Conservation (phyloP, 2,113 vertebrate species). For the Sphaerodactylus townsendi region DNA sequence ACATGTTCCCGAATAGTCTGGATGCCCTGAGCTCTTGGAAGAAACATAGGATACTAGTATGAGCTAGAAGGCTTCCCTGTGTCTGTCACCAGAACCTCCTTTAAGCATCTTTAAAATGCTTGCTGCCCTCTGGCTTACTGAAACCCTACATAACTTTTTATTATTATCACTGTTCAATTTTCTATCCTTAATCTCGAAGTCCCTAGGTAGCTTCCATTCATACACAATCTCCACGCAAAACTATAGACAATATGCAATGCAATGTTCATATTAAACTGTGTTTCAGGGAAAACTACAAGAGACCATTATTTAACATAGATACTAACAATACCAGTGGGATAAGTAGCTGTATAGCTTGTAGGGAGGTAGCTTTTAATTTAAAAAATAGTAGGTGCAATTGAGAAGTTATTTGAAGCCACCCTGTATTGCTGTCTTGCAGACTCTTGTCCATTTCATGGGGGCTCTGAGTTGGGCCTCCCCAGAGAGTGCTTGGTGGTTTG, state of each 20-base stretch:
- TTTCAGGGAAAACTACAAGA: background rate
- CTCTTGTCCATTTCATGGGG: background rate
- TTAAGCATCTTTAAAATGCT: background rate
- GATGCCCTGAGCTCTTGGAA: background rate
- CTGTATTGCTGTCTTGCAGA: background rate
- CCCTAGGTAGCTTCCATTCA: too few species aligned
- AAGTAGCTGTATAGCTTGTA: background rate
- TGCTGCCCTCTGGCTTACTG: background rate
- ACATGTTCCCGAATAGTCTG: background rate
- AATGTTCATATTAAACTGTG: background rate
- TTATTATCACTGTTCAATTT: background rate
- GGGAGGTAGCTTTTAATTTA: background rate
- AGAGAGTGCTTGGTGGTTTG: background rate
- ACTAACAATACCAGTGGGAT: background rate
- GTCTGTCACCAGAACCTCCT: background rate
- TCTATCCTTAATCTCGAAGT: background rate
- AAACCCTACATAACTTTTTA: background rate
- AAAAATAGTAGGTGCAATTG: background rate
- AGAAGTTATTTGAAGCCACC: background rate
- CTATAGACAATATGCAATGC: background rate
- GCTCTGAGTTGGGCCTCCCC: background rate
- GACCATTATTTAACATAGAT: background rate
- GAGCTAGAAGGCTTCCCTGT: background rate
- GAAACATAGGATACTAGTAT: background rate
- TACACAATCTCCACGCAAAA: background rate